phyloP scores from a whole-genome alignment of 1,140 invertebrate species.

The Zaprionus kolodkinae region DNA sequence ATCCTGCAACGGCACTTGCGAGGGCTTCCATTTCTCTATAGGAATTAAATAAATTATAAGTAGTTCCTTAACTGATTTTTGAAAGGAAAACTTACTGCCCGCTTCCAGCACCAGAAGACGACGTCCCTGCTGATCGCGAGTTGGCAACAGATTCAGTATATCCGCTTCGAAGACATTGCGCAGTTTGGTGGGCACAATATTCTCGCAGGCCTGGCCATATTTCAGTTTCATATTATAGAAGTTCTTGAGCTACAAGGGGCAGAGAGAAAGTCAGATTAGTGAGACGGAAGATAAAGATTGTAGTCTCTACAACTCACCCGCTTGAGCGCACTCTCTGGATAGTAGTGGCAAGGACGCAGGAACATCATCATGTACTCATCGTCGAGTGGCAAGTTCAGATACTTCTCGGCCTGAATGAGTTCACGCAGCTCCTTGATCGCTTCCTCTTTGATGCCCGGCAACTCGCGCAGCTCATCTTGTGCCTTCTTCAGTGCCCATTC shows the following conservation, averaged over 20 bases:
- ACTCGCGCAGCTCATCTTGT: constrained; percentile 88
- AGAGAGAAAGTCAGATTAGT: constrained; percentile 24
- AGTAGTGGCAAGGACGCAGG: constrained; percentile 88
- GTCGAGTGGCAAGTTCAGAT: constrained; percentile 86
- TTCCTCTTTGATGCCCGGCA: constrained; percentile 87
- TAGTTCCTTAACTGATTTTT: not conserved
- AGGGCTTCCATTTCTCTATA: constrained; percentile 88
- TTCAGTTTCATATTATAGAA: constrained; percentile 86
- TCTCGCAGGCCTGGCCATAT: constrained; percentile 85
- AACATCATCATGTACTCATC: constrained; percentile 88
- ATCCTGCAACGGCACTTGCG: constrained; percentile 85
- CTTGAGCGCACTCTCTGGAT: constrained; percentile 87
- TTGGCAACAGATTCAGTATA: constrained; percentile 86
- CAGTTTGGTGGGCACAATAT: constrained; percentile 85
- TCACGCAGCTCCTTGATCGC: constrained; percentile 87
- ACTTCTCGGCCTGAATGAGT: constrained; percentile 84
- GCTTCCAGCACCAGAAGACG: constrained; percentile 86
- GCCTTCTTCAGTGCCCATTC: constrained; percentile 86
- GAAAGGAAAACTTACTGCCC: constrained; percentile 85
- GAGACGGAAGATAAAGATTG: not conserved
- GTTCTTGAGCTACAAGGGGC: constrained; percentile 87
- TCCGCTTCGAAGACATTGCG: constrained; percentile 85
- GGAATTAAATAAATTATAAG: not conserved
- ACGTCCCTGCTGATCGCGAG: constrained; percentile 85
- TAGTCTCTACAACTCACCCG: constrained; percentile 84